Base-by-base conservation (phyloP, 1,140 invertebrate genomes). In the Drosophila seguyi region DNA sequence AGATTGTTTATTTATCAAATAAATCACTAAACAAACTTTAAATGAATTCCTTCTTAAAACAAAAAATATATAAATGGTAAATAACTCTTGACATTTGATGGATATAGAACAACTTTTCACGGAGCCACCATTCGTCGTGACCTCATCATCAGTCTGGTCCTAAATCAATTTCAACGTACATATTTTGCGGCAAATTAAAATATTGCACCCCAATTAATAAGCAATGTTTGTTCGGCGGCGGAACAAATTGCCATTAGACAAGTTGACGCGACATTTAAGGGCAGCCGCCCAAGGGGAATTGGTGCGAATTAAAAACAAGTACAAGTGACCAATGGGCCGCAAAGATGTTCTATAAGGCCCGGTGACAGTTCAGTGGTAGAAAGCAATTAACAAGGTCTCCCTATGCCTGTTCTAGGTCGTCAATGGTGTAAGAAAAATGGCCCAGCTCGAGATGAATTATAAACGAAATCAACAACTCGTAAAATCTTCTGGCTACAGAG, bases 241-340 rank as follows among this genome's bases (percentile, higher is more conserved):
- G 16, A 67, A 45, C 34, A 34, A 69, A 71, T 56, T 48, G 56
- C 36, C 66, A 48, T 72, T 50, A 59, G 67, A 59, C 53, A 72
- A 50, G 47, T 72, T 41, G 67, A 22, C 16, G n/a, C 57, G 79
- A 77, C 79, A 81, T 38, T 55, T 63, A 78, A 85, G 81, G 78
- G 74, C 82, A 78, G 57, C 11, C n/a, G 52, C 8, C 31, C 82
- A 85, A 81, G 82, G 74, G 25, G 58, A 67, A 8, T 34, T 47
- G n/a, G 31, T 6, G 22, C 39, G 22, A 59, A 44, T 39, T n/a
- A 36, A 25, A 36, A 50, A 20, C 69, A 75, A 62, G 58, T 71
- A 59, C 48, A 74, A 56, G 55, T 47, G 8, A 5, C 57, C 48
- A 57, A 69, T 27, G 45, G 65, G 27, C 36, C 60, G 20, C 7